Evolutionary conservation across 1,140 invertebrate genomes (phyloP).

Genomic region (Sitophilus oryzae): DNA sequence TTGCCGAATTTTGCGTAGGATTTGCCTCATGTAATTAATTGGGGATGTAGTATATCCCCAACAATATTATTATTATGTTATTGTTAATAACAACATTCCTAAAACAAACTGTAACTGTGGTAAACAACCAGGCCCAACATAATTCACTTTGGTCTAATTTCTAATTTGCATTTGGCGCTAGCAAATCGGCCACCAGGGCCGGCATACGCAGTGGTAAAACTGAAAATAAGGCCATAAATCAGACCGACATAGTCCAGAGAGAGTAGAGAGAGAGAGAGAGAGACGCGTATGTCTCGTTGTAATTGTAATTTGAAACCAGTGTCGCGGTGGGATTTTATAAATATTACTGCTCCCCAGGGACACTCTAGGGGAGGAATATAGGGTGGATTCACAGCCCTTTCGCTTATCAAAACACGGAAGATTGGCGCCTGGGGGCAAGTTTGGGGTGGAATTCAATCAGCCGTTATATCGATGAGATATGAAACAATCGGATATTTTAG

Average conservation of each 20-base stretch:
- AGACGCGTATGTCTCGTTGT: not conserved
- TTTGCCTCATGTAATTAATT: no score
- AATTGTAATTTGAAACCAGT: not conserved
- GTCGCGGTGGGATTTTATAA: not conserved
- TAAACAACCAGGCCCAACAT: not conserved
- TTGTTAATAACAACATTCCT: no score
- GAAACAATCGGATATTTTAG: not conserved
- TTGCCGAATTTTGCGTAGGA: no score
- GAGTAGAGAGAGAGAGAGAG: no score
- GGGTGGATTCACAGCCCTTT: no score
- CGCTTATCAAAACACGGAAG: not conserved
- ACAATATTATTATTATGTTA: no score
- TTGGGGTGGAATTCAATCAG: not conserved
- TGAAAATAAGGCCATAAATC: not conserved
- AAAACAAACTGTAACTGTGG: no score
- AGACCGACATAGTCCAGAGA: not conserved
- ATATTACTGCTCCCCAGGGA: not conserved
- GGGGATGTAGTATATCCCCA: no score
- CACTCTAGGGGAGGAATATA: no score
- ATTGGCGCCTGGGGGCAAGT: not conserved
- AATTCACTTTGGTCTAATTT: not conserved
- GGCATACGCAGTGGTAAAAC: not conserved
- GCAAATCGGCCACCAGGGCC: not conserved
- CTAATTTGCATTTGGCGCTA: not conserved
- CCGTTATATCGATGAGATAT: not conserved